phyloP scores from a whole-genome alignment of 92 coral and sea anemone species.

The Palythoa heliodiscus region DNA sequence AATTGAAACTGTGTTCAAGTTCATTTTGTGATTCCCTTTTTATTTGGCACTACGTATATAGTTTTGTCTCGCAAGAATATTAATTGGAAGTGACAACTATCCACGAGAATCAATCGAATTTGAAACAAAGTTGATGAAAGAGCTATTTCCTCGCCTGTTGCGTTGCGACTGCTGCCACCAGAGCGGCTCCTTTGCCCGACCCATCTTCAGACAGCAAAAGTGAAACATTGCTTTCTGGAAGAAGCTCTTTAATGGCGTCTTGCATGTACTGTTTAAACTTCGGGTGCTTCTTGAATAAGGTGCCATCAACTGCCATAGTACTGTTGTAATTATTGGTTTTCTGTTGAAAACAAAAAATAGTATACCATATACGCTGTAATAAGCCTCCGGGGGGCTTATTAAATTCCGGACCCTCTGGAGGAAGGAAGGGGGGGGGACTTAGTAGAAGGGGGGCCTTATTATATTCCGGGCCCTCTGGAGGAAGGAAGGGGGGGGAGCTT shows the following conservation, averaged over 20 bases:
- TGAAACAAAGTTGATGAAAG: not conserved
- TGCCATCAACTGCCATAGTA: constrained; percentile 96
- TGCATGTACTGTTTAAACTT: constrained; percentile 94
- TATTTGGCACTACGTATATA: no score
- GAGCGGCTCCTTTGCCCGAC: constrained; percentile 98
- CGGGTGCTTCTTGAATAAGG: constrained; percentile 91
- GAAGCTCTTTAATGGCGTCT: constrained; percentile 73
- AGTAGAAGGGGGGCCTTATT: no score
- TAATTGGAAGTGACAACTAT: not conserved
- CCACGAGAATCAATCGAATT: not conserved
- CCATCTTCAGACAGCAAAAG: constrained; percentile 98
- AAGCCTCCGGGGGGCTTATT: no score
- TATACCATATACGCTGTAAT: no score
- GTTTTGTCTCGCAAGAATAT: no score
- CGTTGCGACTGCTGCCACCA: constrained; percentile 92
- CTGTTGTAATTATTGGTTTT: constrained; percentile 73
- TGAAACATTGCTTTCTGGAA: constrained; percentile 73
- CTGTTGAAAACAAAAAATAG: constrained; percentile 40
- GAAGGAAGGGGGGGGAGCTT: no score
- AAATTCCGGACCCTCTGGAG: no score
- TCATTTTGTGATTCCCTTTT: no score
- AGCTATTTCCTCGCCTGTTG: constrained; percentile 3
- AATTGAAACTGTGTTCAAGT: no score
- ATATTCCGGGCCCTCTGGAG: no score
- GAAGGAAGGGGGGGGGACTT: no score